A percentile compares a stretch with the other conserved stretches of the same genome.
Conservation (phyloP, 2,113 vertebrate genomes). For the Gasterosteus nipponicus region DNA sequence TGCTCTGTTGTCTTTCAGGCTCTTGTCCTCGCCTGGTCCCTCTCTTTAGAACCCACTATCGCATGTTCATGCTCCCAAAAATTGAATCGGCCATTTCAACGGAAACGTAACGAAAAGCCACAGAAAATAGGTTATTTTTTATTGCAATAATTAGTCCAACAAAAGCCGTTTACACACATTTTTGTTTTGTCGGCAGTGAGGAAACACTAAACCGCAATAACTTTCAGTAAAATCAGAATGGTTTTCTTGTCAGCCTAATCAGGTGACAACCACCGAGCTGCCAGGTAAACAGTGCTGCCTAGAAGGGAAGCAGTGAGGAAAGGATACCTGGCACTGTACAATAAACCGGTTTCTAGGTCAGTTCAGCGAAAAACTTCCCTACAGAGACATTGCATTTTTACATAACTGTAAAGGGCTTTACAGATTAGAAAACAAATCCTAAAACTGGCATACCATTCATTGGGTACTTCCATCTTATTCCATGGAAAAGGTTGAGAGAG, state of each 20-base stretch:
- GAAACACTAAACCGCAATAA: slow-evolving; percentile 70
- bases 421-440: slow-evolving; percentile 36
- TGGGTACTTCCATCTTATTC: slow-evolving; percentile 38
- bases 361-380: slow-evolving; percentile 33
- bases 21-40: slow-evolving; percentile 27
- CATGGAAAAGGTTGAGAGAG: slow-evolving; percentile 24
- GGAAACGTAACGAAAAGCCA: slow-evolving; percentile 58
- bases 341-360: slow-evolving; percentile 47
- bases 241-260: slow-evolving; percentile 70
- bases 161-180: slow-evolving; percentile 68
- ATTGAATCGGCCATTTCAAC: slow-evolving; percentile 55
- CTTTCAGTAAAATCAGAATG: slow-evolving; percentile 70
- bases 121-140: slow-evolving; percentile 62
- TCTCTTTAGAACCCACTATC: slow-evolving; percentile 46
- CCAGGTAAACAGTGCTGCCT: slow-evolving; percentile 65
- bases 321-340: slow-evolving; percentile 42
- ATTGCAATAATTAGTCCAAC: slow-evolving; percentile 68
- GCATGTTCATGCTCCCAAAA: slow-evolving; percentile 45
- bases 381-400: slow-evolving; percentile 47
- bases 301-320: slow-evolving; percentile 35
- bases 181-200: slow-evolving; percentile 58
- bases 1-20: slow-evolving; percentile 35
- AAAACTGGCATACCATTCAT: slow-evolving; percentile 45
- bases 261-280: slow-evolving; percentile 47
- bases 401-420: slow-evolving; percentile 47